These are phyloP conservation scores for Schizopygopsis pylzovi DNA, from an alignment of 2,797 vertebrate genomes.

Conservation along the genomic window DNA sequence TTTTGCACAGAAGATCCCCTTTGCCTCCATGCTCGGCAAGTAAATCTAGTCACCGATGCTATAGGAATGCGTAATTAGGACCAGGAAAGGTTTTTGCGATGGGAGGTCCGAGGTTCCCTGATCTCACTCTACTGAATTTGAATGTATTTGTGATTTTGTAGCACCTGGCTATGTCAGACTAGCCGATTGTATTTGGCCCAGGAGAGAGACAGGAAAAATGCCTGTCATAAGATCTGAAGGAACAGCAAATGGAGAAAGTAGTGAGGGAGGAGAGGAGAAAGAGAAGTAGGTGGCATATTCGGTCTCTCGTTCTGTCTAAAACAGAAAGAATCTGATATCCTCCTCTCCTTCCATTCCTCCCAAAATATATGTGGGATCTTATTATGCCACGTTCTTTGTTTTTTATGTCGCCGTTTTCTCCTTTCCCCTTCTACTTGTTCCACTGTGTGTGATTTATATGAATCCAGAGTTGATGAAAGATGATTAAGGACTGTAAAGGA, in stretches of 20 bases:
- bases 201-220: slow-evolving; percentile 55
- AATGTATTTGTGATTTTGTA: slow-evolving; percentile 71
- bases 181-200: slow-evolving; percentile 70
- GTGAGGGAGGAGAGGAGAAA: slow-evolving; percentile 33
- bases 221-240: slow-evolving; percentile 42
- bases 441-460: slow-evolving; percentile 63
- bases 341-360: slow-evolving; percentile 61
- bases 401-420: slow-evolving; percentile 51
- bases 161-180: slow-evolving; percentile 70
- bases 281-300: slow-evolving; percentile 41
- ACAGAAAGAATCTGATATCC: slow-evolving; percentile 56
- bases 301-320: slow-evolving; percentile 45
- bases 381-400: slow-evolving; percentile 59
- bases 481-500: slow-evolving; percentile 47
- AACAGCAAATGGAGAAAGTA: slow-evolving; percentile 51
- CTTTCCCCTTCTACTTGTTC: slow-evolving; percentile 58
- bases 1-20: slow-evolving; percentile 61
- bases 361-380: slow-evolving; percentile 55
- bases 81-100: slow-evolving; percentile 41
- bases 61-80: slow-evolving; percentile 44
- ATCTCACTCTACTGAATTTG: slow-evolving; percentile 66
- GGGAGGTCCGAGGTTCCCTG: slow-evolving; percentile 50
- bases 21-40: slow-evolving; percentile 55
- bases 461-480: slow-evolving; percentile 62
- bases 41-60: slow-evolving; percentile 53